These are phyloP conservation scores for Belonocnema kinseyi DNA, from an alignment of 1,140 invertebrate species.

Conservation along the genomic window DNA sequence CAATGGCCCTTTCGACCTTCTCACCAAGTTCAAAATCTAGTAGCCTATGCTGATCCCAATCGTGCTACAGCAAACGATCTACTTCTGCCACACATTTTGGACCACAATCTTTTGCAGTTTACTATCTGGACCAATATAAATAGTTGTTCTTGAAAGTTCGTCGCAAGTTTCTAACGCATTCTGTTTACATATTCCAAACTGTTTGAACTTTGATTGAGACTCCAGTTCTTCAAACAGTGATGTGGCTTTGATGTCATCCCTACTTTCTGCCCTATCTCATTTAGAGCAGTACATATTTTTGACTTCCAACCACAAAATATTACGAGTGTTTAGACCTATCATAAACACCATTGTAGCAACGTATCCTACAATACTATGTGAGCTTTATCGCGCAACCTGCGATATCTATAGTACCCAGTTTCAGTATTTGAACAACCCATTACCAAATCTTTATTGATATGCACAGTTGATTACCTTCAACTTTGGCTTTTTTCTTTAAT, in stretches of 20 bases:
- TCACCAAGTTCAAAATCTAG: not conserved
- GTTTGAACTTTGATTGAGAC: too few species aligned
- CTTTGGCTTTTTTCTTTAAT: not conserved
- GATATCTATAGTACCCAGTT: not conserved
- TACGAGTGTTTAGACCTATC: not conserved
- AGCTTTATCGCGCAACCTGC: not conserved
- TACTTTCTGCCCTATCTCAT: conserved; percentile 32
- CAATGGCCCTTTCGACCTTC: not conserved
- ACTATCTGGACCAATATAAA: too few species aligned
- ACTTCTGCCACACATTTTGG: too few species aligned
- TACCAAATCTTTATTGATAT: not conserved
- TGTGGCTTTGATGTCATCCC: conserved; percentile 59
- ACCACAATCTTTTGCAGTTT: too few species aligned
- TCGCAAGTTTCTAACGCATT: not conserved
- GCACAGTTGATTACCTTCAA: not conserved
- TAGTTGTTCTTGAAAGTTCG: not conserved
- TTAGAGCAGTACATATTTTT: not conserved
- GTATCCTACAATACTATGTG: not conserved
- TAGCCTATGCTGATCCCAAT: not conserved
- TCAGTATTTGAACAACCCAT: not conserved
- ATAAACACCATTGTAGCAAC: not conserved
- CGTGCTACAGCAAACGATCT: too few species aligned
- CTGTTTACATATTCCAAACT: not conserved
- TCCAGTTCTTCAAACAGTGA: conserved; percentile 67
- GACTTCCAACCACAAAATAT: not conserved